Base-by-base conservation (phyloP, 2,113 vertebrate species). In the Pseudorasbora parva region DNA sequence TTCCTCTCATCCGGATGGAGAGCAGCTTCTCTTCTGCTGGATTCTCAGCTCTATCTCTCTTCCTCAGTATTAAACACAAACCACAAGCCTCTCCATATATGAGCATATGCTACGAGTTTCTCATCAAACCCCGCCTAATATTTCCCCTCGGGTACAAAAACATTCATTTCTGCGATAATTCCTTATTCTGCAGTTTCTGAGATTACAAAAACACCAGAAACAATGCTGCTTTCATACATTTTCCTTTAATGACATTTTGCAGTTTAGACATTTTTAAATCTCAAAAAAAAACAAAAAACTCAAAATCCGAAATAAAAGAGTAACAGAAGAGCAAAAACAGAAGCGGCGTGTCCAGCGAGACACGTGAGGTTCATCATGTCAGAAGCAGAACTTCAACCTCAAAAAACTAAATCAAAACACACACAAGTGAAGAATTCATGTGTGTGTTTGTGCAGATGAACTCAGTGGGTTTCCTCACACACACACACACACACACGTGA, bases 241-340 rank as follows among this genome's bases (percentile, higher is more conserved):
- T 68, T 84, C 27, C 27, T 83, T 83, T 84, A 84, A 78, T 84
- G 62, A 56, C 30, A 51, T 76, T 84, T 78, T 84, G 82, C 59
- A 9, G 33, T 33, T 33, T 68, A 68, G 19, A 69, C 37, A 45
- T 51, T 41, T 47, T 23, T 51, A 60, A 71, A 60, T 19, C 37
- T 19, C 41, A 41, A 45, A 62, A 21, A 76, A 19, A 19, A 64
- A 78, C 62, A 21, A 76, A 19, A 19, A 64, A 78, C 62, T 78
- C n/a, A 68, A 83, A 69, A 57, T 21, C 60, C 77, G 33, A 37
- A 76, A 57, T 0, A 15, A 43, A 43, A 54, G 54, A 77, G 75
- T 54, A 77, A 57, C 6, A 59, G 33, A 77, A 76, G 75, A n/a
- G 75, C 23, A 19, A 8, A 64, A 79, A 49, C 5, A 62, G 59